These are phyloP conservation scores for Drosophila teissieri DNA, from an alignment of 1,140 invertebrate genomes.

Conservation along the genomic window DNA sequence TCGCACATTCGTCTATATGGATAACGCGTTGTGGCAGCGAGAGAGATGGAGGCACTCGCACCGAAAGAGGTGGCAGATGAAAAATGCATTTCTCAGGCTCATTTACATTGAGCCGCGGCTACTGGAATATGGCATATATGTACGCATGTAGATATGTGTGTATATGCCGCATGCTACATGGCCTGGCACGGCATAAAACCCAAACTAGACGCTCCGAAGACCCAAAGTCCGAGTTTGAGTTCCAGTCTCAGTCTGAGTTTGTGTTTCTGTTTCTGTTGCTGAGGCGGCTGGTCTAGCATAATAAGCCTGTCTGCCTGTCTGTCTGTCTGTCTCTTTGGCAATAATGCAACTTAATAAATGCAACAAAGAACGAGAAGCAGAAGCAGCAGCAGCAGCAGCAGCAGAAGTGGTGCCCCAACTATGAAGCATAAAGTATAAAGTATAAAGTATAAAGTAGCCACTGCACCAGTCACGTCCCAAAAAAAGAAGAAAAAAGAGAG, in stretches of 20 bases:
- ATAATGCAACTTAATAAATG: constrained; percentile 80
- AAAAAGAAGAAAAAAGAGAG: not conserved
- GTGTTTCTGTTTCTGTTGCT: constrained; percentile 1
- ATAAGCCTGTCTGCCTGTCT: constrained; percentile 58
- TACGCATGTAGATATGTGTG: not conserved
- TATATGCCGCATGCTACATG: not conserved
- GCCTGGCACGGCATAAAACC: not conserved
- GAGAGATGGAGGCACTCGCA: constrained; percentile 4
- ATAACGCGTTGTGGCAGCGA: constrained; percentile 56
- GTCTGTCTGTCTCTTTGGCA: constrained; percentile 50
- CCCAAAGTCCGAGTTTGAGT: not conserved
- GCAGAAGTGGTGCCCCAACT: constrained; percentile 4
- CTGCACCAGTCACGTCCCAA: constrained; percentile 41
- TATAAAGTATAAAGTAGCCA: constrained; percentile 3
- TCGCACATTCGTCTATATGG: constrained; percentile 24
- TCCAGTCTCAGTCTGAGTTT: not conserved
- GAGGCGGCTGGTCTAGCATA: constrained; percentile 49
- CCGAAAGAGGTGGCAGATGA: constrained; percentile 8
- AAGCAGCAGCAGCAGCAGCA: constrained; percentile 12
- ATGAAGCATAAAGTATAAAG: not conserved
- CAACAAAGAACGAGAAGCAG: constrained; percentile 66
- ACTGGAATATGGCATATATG: constrained; percentile 52
- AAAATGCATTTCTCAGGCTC: constrained; percentile 74
- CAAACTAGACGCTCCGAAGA: constrained; percentile 8
- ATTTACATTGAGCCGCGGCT: constrained; percentile 71